Conservation (phyloP, 2,888 invertebrate species). For the Nemoura dubitans region DNA sequence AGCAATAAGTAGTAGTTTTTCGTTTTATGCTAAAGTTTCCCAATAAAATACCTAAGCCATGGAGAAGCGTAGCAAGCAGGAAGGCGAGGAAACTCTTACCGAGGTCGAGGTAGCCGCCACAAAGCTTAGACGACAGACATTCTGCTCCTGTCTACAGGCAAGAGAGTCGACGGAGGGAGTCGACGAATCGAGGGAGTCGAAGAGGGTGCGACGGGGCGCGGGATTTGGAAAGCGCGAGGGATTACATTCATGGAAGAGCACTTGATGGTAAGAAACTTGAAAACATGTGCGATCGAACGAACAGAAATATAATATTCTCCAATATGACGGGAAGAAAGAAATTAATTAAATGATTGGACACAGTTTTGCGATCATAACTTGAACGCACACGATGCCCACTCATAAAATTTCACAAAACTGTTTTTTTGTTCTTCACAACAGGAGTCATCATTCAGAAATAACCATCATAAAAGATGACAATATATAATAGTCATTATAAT, state of each 20-base stretch:
- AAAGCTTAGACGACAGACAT: no score
- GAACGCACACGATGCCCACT: background rate
- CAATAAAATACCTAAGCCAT: slow-evolving; percentile 33
- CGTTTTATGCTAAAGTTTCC: slow-evolving; percentile 23
- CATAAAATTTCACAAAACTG: slow-evolving; percentile 10
- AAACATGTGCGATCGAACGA: slow-evolving; percentile 39
- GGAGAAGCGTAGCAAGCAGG: slow-evolving; percentile 19
- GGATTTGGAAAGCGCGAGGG: background rate
- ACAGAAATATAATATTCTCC: slow-evolving; percentile 46
- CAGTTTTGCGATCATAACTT: background rate
- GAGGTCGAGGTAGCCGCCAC: no score
- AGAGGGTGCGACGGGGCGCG: background rate
- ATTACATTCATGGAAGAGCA: background rate
- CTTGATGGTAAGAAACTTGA: background rate
- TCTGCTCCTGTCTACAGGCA: background rate
- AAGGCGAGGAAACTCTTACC: slow-evolving; percentile 1
- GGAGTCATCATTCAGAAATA: slow-evolving; percentile 14
- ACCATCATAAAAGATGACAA: slow-evolving; percentile 17
- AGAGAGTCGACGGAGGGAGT: background rate
- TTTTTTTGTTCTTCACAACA: slow-evolving; percentile 19
- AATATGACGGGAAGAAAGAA: slow-evolving; percentile 42
- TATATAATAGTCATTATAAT: slow-evolving; percentile 19
- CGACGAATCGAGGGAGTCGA: background rate
- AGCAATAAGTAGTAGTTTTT: slow-evolving; percentile 18
- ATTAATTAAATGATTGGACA: slow-evolving; percentile 28